A percentile compares a stretch with the other conserved stretches of the same genome.
These are phyloP conservation scores for Trialeurodes vaporariorum DNA, from an alignment of 1,140 invertebrate species.

Conservation along the genomic window DNA sequence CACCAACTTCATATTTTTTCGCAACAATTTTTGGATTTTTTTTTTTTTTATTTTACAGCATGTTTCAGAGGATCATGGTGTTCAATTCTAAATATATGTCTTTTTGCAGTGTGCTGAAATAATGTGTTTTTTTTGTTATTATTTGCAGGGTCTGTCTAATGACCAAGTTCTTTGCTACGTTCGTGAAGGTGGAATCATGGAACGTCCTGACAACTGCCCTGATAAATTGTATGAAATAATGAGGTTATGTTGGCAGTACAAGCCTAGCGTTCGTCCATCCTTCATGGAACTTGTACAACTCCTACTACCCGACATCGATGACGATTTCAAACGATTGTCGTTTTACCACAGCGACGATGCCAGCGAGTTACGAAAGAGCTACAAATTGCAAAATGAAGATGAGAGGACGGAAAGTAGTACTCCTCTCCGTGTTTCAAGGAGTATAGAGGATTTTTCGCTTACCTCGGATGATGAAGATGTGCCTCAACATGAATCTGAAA, in stretches of 20 bases:
- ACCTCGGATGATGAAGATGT: background rate
- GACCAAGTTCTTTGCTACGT: constrained; percentile 72
- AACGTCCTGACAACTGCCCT: constrained; percentile 85
- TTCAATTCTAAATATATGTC: background rate
- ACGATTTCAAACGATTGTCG: constrained; percentile 53
- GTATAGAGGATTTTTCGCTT: background rate
- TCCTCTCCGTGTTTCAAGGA: background rate
- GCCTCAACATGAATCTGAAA: background rate
- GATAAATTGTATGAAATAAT: constrained; percentile 79
- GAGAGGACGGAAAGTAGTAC: background rate
- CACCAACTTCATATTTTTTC: no score
- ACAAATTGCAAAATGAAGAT: background rate
- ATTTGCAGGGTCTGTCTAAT: constrained; percentile 50
- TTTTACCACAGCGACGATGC: constrained; percentile 55
- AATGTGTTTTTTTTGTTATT: no score
- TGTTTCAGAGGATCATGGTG: background rate
- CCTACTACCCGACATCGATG: constrained; percentile 43
- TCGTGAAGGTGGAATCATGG: constrained; percentile 81
- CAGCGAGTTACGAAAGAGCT: background rate
- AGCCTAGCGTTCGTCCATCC: constrained; percentile 58
- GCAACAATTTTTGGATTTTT: no score
- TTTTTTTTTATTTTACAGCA: no score
- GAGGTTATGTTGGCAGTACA: constrained; percentile 77
- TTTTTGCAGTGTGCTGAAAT: constrained; percentile 15
- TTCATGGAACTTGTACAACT: constrained; percentile 66